Base-by-base conservation (phyloP, 2,797 vertebrate species). In the Onychomys arenicola region DNA sequence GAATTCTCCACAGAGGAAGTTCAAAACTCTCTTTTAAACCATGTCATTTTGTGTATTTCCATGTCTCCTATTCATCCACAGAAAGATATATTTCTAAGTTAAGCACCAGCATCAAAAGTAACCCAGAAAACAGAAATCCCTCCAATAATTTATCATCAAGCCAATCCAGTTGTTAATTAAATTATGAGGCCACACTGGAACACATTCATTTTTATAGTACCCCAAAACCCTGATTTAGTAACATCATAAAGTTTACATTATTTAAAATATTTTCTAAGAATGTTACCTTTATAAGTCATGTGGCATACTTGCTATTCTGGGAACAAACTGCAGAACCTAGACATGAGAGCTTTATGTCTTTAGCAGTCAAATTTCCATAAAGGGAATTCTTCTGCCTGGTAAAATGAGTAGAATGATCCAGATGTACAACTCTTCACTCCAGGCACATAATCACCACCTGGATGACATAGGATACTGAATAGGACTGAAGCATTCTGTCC, bases 181-280 rank as follows among this genome's bases (percentile, higher is more conserved):
- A 84, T 17, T n/a, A 8, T 84, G 52, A 27, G 49, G 63, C 77
- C 49, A 89, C n/a, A 78, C 27, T 90, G 32, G 13, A 94, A 37
- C 4, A 76, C 61, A 69, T 91, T 87, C 29, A 11, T 93, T 90
- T 92, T 43, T 76, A 89, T 23, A 34, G 65, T 92, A 95, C 9
- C 37, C 29, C 13, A 91, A 89, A 8, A 0, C 65, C 91, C 96
- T 92, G 57, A 92, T 82, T 95, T 93, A 93, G 75, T 84, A 13
- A 80, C 69, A 69, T 77, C 87, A 8, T 89, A 92, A 96, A 7
- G 0, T 90, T 91, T 57, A 21, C 11, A 91, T 81, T 71, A 43
- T 67, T 43, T 80, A 49, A 71, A 34, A 16, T 75, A 3, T 49
- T 96, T 93, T 81, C 63, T 93, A 84, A 97, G 93, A 78, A 37